These are phyloP conservation scores for Mus spicilegus DNA, from an alignment of 2,113 vertebrate genomes.

Conservation along the genomic window DNA sequence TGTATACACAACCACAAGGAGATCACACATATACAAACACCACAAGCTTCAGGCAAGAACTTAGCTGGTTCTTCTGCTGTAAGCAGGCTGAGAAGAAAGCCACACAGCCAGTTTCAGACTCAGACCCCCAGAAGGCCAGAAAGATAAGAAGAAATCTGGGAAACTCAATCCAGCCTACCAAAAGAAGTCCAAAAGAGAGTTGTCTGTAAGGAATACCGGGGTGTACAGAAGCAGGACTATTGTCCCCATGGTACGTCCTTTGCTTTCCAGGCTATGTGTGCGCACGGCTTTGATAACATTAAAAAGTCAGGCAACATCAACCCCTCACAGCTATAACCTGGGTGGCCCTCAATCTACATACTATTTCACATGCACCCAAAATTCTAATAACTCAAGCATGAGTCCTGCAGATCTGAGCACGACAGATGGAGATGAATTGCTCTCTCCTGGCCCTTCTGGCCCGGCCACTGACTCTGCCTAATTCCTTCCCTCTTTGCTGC, in stretches of 20 bases:
- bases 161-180: not conserved
- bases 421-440: not conserved
- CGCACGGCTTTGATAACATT: constrained; percentile 34
- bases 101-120: not conserved
- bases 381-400: constrained; percentile 1
- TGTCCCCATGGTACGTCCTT: not conserved
- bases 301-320: constrained; percentile 45
- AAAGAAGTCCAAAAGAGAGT: not conserved
- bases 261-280: not conserved
- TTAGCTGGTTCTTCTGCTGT: not conserved
- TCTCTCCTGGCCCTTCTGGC: not conserved
- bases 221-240: not conserved
- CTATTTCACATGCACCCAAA: constrained; percentile 33
- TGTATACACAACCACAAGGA: not conserved
- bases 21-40: not conserved
- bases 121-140: not conserved
- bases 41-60: not conserved
- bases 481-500: not conserved
- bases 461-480: not conserved
- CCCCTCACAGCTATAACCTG: constrained; percentile 15
- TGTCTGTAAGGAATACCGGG: not conserved
- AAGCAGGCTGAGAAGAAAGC: not conserved
- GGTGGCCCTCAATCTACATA: not conserved
- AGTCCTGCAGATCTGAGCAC: constrained; percentile 14
- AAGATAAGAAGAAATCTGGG: not conserved